Percentiles rank a stretch among this genome's conserved stretches.
Evolutionary conservation across 2,797 vertebrate species (phyloP).

Genomic region (Bradypodion pumilum): DNA sequence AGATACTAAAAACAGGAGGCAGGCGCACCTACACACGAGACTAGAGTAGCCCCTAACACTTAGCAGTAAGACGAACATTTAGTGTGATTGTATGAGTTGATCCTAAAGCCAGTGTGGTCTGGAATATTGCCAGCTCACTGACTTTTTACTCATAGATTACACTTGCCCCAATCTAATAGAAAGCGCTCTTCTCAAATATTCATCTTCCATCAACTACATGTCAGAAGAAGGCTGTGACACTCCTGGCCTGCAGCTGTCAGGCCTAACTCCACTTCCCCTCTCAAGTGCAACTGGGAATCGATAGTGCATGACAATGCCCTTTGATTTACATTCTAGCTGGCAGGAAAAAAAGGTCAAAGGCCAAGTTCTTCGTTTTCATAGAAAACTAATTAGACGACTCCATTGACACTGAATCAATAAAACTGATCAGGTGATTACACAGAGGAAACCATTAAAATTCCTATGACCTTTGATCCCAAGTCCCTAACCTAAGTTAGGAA

Average conservation of each 20-base stretch:
- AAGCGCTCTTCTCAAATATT: background rate
- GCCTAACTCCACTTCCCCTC: slow-evolving; percentile 27
- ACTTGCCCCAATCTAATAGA: background rate
- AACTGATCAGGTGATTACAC: slow-evolving; percentile 58
- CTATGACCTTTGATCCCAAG: slow-evolving; percentile 53
- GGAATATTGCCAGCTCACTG: background rate
- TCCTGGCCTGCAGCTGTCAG: background rate
- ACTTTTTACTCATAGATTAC: background rate
- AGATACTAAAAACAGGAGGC: background rate
- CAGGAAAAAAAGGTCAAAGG: slow-evolving; percentile 70
- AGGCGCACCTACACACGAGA: background rate
- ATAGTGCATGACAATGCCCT: slow-evolving; percentile 48
- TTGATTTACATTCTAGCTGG: slow-evolving; percentile 65
- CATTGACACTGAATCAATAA: slow-evolving; percentile 64
- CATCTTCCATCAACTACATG: slow-evolving; percentile 6
- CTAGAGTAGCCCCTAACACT: background rate
- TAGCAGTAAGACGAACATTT: background rate
- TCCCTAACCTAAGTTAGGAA: slow-evolving; percentile 32
- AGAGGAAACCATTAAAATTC: slow-evolving; percentile 54
- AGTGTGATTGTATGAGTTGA: background rate
- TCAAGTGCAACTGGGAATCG: slow-evolving; percentile 51
- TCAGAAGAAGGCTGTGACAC: background rate
- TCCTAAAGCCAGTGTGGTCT: background rate
- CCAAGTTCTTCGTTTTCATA: slow-evolving; percentile 73
- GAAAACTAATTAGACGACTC: slow-evolving; percentile 70